Evolutionary conservation across 2,113 vertebrate species (phyloP).

Genomic region (Puma concolor): DNA sequence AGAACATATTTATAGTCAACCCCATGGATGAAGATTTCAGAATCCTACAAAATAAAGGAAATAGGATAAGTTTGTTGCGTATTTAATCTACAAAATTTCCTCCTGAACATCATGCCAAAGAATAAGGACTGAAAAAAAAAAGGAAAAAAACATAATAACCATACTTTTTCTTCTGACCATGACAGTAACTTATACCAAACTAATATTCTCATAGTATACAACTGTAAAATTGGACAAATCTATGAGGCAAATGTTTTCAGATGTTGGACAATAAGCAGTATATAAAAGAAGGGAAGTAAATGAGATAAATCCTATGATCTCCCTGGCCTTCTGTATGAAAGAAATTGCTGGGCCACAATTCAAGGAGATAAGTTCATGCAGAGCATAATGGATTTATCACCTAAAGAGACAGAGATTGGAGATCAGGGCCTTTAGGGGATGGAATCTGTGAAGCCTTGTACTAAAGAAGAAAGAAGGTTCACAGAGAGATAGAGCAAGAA

Average conservation of each 20-base stretch:
- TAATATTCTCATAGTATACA: neutral
- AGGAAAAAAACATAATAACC: neutral
- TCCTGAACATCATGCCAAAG: neutral
- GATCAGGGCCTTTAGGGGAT: neutral
- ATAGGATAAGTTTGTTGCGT: neutral
- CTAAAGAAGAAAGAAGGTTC: neutral
- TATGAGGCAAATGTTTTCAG: neutral
- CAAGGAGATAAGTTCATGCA: neutral
- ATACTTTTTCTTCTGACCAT: slow-evolving; percentile 23
- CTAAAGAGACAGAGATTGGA: neutral
- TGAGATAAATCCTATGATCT: neutral
- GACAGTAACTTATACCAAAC: neutral
- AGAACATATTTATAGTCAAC: neutral
- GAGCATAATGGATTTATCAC: neutral
- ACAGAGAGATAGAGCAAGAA: neutral
- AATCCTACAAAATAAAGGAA: neutral
- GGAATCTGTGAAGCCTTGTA: neutral
- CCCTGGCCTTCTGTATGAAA: neutral
- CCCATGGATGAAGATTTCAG: neutral
- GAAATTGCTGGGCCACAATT: neutral
- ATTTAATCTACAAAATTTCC: neutral
- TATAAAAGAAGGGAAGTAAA: neutral
- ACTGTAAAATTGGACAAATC: neutral
- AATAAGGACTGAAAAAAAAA: neutral
- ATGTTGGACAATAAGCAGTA: neutral